Evolutionary conservation across 2,888 invertebrate species (phyloP), one percentile per base, ranked within the genome.

Genomic region (Cephus runcator): DNA sequence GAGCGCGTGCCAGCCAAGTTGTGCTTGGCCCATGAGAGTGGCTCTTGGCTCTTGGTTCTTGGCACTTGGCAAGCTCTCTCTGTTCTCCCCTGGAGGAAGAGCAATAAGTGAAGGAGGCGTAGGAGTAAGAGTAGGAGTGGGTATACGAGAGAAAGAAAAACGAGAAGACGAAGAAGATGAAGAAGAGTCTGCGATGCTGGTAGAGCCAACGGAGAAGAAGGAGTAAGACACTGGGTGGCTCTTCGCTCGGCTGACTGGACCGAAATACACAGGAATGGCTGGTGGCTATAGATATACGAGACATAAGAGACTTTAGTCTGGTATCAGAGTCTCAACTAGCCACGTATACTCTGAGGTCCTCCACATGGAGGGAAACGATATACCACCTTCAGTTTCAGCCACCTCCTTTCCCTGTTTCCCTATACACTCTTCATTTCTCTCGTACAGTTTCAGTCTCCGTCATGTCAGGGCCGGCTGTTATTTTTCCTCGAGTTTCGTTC

Each of bases 41-140:
- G 77, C 76, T 85, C 78, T 84, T 84, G 84, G 85, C 85, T 83
- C 83, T 69, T 35, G 35, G 3, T 12, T 35, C 35, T 69, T 71
- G 71, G 71, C 71, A 31, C 71, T 71, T 71, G 71, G 71, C 71
- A 71, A 34, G 34, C 33, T 71, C 71, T 71, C 71, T 31, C 71
- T 31, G 31, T 71, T 34, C 33, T 71, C 6, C 71, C 34, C 33
- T 71, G 71, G 31, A 79, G 71, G 77, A 82, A 79, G 78, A 77
- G 77, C 77, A 82, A 81, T 71, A 79, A 81, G 76, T 71, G 36
- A 78, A n/a, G 75, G 56, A 23, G 56, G 23, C 56, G 56, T 56
- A 56, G 23, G 56, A 56, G 31, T 15, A 33, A 78, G 73, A 77
- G 73, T 31, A 68, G 33, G 77, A 73, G 34, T 40, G 76, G 12